phyloP scores from a whole-genome alignment of 2,797 vertebrate species.

The Semaprochilodus insignis region DNA sequence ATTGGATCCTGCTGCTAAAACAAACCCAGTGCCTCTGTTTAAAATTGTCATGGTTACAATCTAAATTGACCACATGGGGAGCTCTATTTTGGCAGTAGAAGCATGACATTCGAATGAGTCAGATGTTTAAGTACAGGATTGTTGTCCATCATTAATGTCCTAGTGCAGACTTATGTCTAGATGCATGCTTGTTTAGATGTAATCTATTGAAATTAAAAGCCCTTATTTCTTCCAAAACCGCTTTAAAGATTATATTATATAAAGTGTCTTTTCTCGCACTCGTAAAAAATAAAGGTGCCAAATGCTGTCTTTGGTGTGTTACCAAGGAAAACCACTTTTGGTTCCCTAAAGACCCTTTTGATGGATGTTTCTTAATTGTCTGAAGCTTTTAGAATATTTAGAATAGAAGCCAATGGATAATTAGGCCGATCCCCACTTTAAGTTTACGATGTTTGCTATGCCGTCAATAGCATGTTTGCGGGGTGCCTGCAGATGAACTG shows the following conservation, averaged over 20 bases:
- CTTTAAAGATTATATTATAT: background rate
- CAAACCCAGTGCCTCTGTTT: slow-evolving; percentile 8
- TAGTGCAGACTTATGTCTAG: background rate
- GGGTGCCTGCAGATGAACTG: too few species aligned
- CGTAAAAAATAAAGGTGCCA: too few species aligned
- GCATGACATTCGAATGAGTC: slow-evolving; percentile 14
- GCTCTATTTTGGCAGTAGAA: slow-evolving; percentile 1
- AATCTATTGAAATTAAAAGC: background rate
- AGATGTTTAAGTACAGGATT: slow-evolving; percentile 23
- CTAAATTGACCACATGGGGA: slow-evolving; percentile 17
- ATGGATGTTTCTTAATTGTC: too few species aligned
- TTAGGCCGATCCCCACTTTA: too few species aligned
- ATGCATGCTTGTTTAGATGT: background rate
- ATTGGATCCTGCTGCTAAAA: slow-evolving; percentile 21
- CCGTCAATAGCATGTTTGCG: too few species aligned
- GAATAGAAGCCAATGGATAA: too few species aligned
- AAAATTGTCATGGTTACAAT: slow-evolving; percentile 33
- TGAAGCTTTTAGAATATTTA: background rate
- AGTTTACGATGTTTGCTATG: too few species aligned
- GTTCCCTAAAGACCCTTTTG: background rate
- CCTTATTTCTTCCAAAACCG: background rate
- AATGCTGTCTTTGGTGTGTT: too few species aligned
- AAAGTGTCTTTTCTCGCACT: too few species aligned
- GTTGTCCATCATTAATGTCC: background rate
- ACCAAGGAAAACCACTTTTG: background rate